Conservation (phyloP, 2,797 vertebrate genomes). For the Fratercula arctica region DNA sequence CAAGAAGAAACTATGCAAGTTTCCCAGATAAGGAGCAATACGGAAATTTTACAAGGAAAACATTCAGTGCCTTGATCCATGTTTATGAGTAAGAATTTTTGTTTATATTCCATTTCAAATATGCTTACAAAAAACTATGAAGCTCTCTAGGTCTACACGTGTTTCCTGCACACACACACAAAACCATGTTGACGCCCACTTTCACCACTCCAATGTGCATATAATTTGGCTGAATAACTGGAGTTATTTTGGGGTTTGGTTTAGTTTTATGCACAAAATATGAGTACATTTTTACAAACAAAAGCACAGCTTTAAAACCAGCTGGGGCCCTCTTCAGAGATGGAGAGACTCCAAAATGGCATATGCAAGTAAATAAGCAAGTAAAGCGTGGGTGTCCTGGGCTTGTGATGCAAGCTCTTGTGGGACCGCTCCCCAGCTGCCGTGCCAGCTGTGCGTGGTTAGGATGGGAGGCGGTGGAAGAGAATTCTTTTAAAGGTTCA, state of each 20-base stretch:
- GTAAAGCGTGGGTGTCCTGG: neutral
- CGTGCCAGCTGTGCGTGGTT: neutral
- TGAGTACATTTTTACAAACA: conserved; percentile 14
- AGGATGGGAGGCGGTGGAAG: neutral
- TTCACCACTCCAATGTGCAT: neutral
- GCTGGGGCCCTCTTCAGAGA: conserved; percentile 9
- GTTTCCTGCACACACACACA: neutral
- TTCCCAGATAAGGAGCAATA: conserved; percentile 21
- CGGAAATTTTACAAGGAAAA: conserved; percentile 15
- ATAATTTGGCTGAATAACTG: neutral
- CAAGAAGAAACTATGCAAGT: conserved; percentile 20
- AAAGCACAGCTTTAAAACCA: conserved; percentile 36
- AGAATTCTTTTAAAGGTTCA: neutral
- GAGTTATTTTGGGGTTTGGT: conserved; percentile 43
- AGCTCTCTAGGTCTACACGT: neutral
- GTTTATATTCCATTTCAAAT: conserved; percentile 3
- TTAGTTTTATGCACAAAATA: conserved; percentile 18
- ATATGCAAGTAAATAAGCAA: neutral
- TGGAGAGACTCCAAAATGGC: conserved; percentile 24
- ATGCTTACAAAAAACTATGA: neutral
- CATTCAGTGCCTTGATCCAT: neutral
- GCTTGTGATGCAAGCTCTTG: neutral
- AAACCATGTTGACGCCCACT: neutral
- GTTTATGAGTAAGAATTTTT: neutral
- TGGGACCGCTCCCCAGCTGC: neutral